Evolutionary conservation across 2,888 invertebrate genomes (phyloP).

Genomic region (Apotomis betuletana): DNA sequence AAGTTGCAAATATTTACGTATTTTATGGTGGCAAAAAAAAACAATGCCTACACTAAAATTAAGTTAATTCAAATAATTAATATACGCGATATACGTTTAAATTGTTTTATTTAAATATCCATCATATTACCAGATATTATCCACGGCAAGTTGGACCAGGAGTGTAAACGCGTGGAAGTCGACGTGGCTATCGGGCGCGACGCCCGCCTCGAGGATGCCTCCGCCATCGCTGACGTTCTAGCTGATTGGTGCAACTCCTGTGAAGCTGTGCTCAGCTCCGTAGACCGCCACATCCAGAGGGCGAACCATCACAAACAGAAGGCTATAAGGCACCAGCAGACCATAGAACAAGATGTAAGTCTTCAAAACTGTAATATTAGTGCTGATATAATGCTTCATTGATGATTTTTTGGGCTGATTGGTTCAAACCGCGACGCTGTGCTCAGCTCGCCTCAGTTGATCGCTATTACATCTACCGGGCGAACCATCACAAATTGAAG

Average conservation of each 20-base stretch:
- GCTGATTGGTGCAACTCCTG: constrained; percentile 95
- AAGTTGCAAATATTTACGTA: no score
- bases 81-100: no score
- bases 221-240: constrained; percentile 90
- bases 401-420: background rate
- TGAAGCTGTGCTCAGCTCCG: constrained; percentile 93
- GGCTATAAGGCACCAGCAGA: constrained; percentile 90
- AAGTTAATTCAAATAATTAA: no score
- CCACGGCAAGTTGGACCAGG: constrained; percentile 97
- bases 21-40: no score
- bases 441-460: constrained; percentile 94
- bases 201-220: constrained; percentile 92
- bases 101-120: no score
- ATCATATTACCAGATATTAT: constrained; percentile 88
- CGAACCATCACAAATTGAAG: constrained; percentile 93
- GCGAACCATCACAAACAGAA: constrained; percentile 94
- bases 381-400: background rate
- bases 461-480: constrained; percentile 92
- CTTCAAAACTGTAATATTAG: background rate
- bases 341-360: constrained; percentile 92
- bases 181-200: constrained; percentile 97
- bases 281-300: constrained; percentile 93
- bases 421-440: background rate
- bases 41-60: no score
- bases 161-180: constrained; percentile 95